These are phyloP conservation scores for Megathymus violae DNA, from an alignment of 1,140 invertebrate genomes.

Conservation along the genomic window DNA sequence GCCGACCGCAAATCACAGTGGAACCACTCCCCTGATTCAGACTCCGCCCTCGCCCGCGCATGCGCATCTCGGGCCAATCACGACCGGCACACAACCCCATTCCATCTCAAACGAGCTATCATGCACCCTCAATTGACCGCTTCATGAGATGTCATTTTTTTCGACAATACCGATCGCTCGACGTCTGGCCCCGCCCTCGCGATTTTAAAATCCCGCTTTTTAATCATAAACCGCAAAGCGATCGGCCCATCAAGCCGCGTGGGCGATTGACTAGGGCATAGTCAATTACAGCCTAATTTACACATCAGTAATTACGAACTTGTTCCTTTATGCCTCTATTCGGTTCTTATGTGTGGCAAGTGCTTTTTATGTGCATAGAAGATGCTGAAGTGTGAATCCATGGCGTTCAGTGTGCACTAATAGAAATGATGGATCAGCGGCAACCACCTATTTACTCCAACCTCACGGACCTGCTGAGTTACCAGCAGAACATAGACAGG, in stretches of 20 bases:
- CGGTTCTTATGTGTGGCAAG: background rate
- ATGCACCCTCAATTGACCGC: slow-evolving; percentile 70
- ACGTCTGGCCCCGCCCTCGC: slow-evolving; percentile 59
- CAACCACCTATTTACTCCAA: slow-evolving; percentile 61
- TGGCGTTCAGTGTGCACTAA: slow-evolving; percentile 53
- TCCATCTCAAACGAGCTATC: slow-evolving; percentile 41
- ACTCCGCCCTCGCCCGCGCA: slow-evolving; percentile 60
- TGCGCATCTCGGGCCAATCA: slow-evolving; percentile 65
- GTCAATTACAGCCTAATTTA: slow-evolving; percentile 17
- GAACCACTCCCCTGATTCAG: slow-evolving; percentile 71
- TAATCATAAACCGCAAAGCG: slow-evolving; percentile 68
- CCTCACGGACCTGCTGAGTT: slow-evolving; percentile 60
- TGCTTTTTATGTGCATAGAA: slow-evolving; percentile 12
- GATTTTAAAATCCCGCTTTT: slow-evolving; percentile 67
- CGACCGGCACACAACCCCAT: slow-evolving; percentile 38
- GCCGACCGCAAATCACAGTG: slow-evolving; percentile 76
- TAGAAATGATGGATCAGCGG: slow-evolving; percentile 63
- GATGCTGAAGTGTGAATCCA: slow-evolving; percentile 40
- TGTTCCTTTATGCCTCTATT: background rate
- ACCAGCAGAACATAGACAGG: slow-evolving; percentile 61
- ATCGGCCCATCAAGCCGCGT: slow-evolving; percentile 42
- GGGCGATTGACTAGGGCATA: slow-evolving; percentile 5
- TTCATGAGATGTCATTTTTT: slow-evolving; percentile 76
- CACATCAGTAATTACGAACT: background rate
- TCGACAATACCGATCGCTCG: slow-evolving; percentile 64